Conservation (phyloP, 2,113 vertebrate species). For the Microcebus murinus region DNA sequence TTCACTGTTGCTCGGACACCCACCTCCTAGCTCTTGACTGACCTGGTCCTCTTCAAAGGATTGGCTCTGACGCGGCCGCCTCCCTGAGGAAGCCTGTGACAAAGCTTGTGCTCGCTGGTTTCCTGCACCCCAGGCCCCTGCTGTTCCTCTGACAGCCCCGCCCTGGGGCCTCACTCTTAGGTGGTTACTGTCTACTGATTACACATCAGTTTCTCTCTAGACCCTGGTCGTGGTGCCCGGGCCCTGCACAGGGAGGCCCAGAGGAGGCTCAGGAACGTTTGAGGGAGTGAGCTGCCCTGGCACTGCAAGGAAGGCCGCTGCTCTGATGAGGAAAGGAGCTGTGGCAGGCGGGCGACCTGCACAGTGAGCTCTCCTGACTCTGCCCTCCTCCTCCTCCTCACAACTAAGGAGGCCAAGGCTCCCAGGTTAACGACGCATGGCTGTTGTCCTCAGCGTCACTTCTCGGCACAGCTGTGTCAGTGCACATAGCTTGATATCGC, state of each 20-base stretch:
- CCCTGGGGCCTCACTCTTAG: background rate
- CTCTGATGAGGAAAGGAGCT: background rate
- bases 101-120: background rate
- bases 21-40: background rate
- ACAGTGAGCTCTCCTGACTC: background rate
- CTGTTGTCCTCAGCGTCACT: background rate
- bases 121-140: background rate
- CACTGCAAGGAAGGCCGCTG: background rate
- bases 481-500: accelerated
- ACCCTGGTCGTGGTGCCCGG: background rate
- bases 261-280: background rate
- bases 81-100: too few species aligned
- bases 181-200: background rate
- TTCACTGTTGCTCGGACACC: background rate
- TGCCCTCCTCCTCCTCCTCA: background rate
- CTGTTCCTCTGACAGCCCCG: background rate
- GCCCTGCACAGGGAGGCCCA: background rate
- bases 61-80: too few species aligned
- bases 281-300: background rate
- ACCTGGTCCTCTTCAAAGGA: background rate
- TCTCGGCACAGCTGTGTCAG: background rate
- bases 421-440: background rate
- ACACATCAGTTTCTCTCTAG: background rate
- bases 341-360: background rate
- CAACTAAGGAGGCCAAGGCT: background rate